Percentiles rank a stretch among this genome's conserved stretches.
Evolutionary conservation across 2,888 invertebrate species (phyloP).

Genomic region (Monochamus alternatus): DNA sequence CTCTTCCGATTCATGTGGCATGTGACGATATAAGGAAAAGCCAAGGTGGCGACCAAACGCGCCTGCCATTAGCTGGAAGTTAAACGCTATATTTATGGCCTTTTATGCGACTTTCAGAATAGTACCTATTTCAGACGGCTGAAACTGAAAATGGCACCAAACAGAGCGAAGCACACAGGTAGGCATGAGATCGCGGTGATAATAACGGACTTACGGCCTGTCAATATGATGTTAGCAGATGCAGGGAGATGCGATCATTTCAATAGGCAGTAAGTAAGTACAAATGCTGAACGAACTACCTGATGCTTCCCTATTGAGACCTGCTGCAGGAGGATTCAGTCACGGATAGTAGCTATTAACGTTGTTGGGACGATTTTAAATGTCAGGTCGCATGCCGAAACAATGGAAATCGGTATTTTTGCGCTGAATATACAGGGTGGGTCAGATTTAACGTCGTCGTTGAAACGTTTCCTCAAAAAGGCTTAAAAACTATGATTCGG

Average conservation of each 20-base stretch:
- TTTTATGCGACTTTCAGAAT: not conserved
- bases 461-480: too few species aligned
- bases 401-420: too few species aligned
- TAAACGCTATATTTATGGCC: not conserved
- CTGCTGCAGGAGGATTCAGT: constrained; percentile 12
- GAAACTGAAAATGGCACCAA: constrained; percentile 24
- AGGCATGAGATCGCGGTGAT: constrained; percentile 39
- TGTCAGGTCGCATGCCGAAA: too few species aligned
- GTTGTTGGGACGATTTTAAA: constrained; percentile 32
- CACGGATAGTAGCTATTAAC: constrained; percentile 38
- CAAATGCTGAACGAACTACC: constrained; percentile 52
- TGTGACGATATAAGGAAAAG: not conserved
- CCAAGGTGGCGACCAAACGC: not conserved
- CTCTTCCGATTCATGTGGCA: too few species aligned
- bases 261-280: constrained; percentile 57
- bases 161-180: constrained; percentile 4
- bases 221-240: constrained; percentile 42
- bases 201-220: constrained; percentile 46
- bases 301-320: constrained; percentile 35
- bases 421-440: too few species aligned
- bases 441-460: too few species aligned
- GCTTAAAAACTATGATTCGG: too few species aligned
- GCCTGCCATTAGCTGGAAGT: not conserved
- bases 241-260: constrained; percentile 55
- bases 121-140: not conserved